Conservation (phyloP, 2,113 vertebrate genomes). For the Chaetodon trifascialis region DNA sequence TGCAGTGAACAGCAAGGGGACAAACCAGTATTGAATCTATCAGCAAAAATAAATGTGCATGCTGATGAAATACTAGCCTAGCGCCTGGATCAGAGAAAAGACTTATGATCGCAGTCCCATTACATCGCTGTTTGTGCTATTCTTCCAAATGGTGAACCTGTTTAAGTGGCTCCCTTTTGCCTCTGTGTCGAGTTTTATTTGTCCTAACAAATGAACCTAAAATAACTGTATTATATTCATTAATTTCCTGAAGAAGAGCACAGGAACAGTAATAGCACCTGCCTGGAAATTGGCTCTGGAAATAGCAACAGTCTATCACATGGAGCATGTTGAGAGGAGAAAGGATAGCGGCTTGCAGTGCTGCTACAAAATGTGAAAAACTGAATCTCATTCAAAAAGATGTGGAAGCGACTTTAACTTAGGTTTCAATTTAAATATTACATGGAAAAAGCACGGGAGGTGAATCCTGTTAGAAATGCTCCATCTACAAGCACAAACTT, state of each 20-base stretch:
- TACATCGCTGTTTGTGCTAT: slow-evolving; percentile 27
- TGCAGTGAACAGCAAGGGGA: slow-evolving; percentile 38
- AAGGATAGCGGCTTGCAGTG: slow-evolving; percentile 11
- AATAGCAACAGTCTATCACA: slow-evolving; percentile 11
- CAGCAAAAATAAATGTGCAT: slow-evolving; percentile 60
- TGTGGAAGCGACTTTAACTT: neutral
- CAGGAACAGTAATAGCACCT: slow-evolving; percentile 34
- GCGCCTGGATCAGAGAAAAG: slow-evolving; percentile 46
- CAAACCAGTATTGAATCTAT: slow-evolving; percentile 55
- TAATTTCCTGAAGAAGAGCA: slow-evolving; percentile 29
- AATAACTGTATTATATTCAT: slow-evolving; percentile 25
- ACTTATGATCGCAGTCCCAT: slow-evolving; percentile 32
- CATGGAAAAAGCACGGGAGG: neutral
- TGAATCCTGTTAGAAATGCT: neutral
- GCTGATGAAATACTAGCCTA: slow-evolving; percentile 50
- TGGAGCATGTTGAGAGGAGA: slow-evolving; percentile 13
- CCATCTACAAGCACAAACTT: neutral
- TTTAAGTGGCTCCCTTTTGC: slow-evolving; percentile 38
- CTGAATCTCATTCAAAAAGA: neutral
- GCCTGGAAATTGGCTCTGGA: slow-evolving; percentile 42
- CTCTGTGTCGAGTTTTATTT: slow-evolving; percentile 9
- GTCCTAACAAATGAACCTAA: slow-evolving; percentile 27
- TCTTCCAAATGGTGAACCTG: slow-evolving; percentile 28
- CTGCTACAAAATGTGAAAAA: slow-evolving; percentile 20
- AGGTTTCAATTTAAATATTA: neutral